phyloP scores from a whole-genome alignment of 2,888 invertebrate species.

The Octodonta nipae region DNA sequence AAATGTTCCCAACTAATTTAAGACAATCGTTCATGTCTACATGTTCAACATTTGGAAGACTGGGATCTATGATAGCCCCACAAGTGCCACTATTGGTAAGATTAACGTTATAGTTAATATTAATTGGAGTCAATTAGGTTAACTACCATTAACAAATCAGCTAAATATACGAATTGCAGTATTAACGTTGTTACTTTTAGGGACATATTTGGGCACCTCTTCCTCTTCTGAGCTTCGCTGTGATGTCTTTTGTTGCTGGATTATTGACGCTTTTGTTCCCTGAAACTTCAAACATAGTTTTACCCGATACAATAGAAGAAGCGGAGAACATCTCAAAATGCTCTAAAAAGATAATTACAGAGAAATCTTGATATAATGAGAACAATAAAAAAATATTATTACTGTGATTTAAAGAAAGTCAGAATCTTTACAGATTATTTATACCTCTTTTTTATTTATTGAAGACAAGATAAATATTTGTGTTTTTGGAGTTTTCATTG shows the following conservation, averaged over 20 bases:
- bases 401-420: constrained; percentile 5
- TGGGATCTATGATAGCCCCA: constrained; percentile 52
- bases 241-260: constrained; percentile 47
- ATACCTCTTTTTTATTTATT: no score
- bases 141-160: no score
- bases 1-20: constrained; percentile 52
- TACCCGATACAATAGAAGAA: constrained; percentile 56
- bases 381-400: no score
- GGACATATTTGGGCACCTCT: constrained; percentile 35
- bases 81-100: constrained; percentile 54
- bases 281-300: constrained; percentile 52
- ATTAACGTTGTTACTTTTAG: no score
- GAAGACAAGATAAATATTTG: no score
- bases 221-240: constrained; percentile 52
- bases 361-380: no score
- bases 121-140: no score
- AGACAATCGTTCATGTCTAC: constrained; percentile 48
- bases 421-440: no score
- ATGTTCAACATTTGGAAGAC: constrained; percentile 52
- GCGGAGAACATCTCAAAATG: constrained; percentile 40
- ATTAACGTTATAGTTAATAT: no score
- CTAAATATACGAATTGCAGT: no score
- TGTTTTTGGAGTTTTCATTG: no score
- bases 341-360: constrained; percentile 1
- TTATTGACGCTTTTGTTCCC: constrained; percentile 51